phyloP scores from a whole-genome alignment of 1,140 invertebrate genomes.

The Himalopsyche phryganea region DNA sequence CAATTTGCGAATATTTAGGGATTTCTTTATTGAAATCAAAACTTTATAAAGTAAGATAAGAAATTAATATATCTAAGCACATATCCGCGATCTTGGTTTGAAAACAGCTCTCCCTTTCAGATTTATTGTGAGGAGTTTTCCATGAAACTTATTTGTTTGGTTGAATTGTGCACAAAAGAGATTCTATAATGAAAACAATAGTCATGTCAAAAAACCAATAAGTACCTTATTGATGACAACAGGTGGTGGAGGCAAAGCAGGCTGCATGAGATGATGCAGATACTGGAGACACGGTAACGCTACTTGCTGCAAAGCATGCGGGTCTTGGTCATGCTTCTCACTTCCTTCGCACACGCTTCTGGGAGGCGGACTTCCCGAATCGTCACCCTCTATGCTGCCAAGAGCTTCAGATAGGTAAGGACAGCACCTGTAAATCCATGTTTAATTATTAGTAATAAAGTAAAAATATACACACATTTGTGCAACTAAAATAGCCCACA shows the following conservation, averaged over 20 bases:
- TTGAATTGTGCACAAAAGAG: too few species aligned
- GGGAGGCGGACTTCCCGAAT: constrained; percentile 8
- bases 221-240: too few species aligned
- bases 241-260: constrained; percentile 31
- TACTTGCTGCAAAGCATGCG: constrained; percentile 50
- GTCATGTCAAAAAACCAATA: too few species aligned
- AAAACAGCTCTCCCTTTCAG: too few species aligned
- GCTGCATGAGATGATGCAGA: constrained; percentile 50
- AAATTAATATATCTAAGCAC: too few species aligned
- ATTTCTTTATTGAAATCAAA: too few species aligned
- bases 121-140: too few species aligned
- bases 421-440: constrained; percentile 41
- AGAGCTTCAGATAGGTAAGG: constrained; percentile 48
- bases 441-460: not conserved
- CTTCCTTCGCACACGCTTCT: not conserved
- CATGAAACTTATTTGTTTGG: too few species aligned
- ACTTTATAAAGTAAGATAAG: too few species aligned
- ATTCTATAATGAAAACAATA: too few species aligned
- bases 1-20: too few species aligned
- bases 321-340: constrained; percentile 11
- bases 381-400: constrained; percentile 29
- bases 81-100: too few species aligned
- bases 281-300: constrained; percentile 50
- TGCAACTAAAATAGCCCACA: not conserved
- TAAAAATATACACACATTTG: not conserved